Conservation (phyloP, 1,140 invertebrate species). For the Camponotus vicinus region DNA sequence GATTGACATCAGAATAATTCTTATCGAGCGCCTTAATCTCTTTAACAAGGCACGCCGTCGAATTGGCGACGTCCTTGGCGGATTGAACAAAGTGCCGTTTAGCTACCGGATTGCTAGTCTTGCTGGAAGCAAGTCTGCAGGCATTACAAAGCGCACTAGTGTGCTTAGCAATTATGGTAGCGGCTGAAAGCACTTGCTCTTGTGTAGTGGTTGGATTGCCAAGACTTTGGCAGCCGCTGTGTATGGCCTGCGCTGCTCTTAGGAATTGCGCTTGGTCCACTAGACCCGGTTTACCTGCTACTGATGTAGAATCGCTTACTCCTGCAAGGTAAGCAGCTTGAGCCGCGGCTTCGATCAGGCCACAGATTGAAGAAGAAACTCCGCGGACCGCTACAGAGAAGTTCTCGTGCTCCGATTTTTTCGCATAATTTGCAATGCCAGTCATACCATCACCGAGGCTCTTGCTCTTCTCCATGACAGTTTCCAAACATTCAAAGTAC, state of each 20-base stretch:
- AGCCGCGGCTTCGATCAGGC: slow-evolving; percentile 96
- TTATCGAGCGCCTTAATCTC: slow-evolving; percentile 97
- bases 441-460: slow-evolving; percentile 96
- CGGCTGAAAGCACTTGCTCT: slow-evolving; percentile 94
- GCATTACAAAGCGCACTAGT: slow-evolving; percentile 98
- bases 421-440: slow-evolving; percentile 97
- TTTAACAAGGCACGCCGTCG: slow-evolving; percentile 97
- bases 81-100: slow-evolving; percentile 99
- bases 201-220: slow-evolving; percentile 92
- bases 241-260: slow-evolving; percentile 95
- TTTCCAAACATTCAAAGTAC: slow-evolving; percentile 98
- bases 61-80: slow-evolving; percentile 98
- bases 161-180: slow-evolving; percentile 98
- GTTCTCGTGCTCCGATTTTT: slow-evolving; percentile 94
- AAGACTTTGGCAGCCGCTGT: slow-evolving; percentile 94
- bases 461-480: slow-evolving; percentile 97
- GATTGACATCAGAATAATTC: slow-evolving; percentile 92
- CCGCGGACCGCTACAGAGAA: slow-evolving; percentile 95
- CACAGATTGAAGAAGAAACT: slow-evolving; percentile 95
- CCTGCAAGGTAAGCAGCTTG: slow-evolving; percentile 98
- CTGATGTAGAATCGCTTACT: slow-evolving; percentile 95
- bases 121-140: slow-evolving; percentile 96
- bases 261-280: slow-evolving; percentile 97
- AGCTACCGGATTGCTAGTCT: slow-evolving; percentile 96
- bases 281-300: slow-evolving; percentile 95